phyloP scores from a whole-genome alignment of 2,113 vertebrate genomes.

The Tonatia bakeri region DNA sequence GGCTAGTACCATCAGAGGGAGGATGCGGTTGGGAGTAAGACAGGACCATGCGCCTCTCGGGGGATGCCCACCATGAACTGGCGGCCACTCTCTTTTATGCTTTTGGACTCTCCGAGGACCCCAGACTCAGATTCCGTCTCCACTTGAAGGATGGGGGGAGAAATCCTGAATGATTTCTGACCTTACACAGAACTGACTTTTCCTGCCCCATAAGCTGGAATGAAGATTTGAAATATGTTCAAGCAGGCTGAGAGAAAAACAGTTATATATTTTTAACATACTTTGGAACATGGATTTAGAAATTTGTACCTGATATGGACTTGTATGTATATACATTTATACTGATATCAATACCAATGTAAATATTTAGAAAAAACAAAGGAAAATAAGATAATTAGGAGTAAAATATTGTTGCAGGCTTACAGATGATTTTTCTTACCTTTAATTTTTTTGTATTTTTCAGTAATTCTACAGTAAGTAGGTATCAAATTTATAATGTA shows the following conservation, averaged over 20 bases:
- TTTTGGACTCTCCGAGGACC: neutral
- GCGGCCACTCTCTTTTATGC: neutral
- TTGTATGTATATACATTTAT: neutral
- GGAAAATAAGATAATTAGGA: neutral
- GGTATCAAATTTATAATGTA: neutral
- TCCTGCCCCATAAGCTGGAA: neutral
- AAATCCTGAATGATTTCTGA: neutral
- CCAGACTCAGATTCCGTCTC: neutral
- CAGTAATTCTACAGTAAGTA: neutral
- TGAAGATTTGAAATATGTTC: neutral
- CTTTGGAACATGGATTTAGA: neutral
- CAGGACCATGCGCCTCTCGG: neutral
- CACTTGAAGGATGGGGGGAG: neutral
- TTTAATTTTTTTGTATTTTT: neutral
- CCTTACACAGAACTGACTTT: neutral
- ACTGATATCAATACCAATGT: neutral
- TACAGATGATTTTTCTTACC: neutral
- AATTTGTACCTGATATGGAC: neutral
- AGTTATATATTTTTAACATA: neutral
- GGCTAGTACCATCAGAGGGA: neutral
- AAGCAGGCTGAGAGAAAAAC: neutral
- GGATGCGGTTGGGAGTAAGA: neutral
- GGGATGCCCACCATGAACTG: neutral
- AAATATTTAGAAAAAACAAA: constrained; percentile 4
- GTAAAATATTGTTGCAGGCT: neutral